Conservation (phyloP, 2,113 vertebrate genomes). For the Nycticorax nycticorax region DNA sequence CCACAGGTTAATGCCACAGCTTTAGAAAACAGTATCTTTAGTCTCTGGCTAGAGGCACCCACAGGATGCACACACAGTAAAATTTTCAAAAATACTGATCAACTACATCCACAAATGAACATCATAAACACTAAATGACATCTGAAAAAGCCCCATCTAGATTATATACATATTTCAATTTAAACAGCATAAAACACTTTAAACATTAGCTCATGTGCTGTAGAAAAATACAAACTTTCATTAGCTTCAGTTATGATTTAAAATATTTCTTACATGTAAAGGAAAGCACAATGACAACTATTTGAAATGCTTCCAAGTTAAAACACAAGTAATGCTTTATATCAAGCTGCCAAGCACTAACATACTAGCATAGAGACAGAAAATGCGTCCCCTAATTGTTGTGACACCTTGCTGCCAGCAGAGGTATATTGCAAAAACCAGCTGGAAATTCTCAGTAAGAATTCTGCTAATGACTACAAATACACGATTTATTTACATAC, state of each 20-base stretch:
- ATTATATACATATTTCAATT: not conserved
- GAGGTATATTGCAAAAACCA: not conserved
- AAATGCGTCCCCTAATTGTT: not conserved
- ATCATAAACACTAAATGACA: not conserved
- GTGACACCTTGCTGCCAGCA: not conserved
- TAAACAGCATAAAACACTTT: not conserved
- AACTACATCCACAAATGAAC: not conserved
- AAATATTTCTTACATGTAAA: not conserved
- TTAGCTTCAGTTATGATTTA: not conserved
- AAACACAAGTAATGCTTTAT: not conserved
- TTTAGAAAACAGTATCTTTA: not conserved
- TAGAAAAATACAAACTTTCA: not conserved
- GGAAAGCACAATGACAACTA: not conserved
- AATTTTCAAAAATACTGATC: not conserved
- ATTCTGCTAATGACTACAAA: not conserved
- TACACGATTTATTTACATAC: not conserved
- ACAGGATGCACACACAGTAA: not conserved
- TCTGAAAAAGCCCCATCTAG: not conserved
- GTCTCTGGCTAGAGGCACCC: not conserved
- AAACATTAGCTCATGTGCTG: not conserved
- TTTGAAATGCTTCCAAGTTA: not conserved
- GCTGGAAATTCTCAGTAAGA: not conserved
- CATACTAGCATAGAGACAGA: not conserved
- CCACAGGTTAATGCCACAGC: not conserved
- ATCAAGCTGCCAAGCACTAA: not conserved